Conservation (phyloP, 2,888 invertebrate species). For the Alentia gelatinosa region DNA sequence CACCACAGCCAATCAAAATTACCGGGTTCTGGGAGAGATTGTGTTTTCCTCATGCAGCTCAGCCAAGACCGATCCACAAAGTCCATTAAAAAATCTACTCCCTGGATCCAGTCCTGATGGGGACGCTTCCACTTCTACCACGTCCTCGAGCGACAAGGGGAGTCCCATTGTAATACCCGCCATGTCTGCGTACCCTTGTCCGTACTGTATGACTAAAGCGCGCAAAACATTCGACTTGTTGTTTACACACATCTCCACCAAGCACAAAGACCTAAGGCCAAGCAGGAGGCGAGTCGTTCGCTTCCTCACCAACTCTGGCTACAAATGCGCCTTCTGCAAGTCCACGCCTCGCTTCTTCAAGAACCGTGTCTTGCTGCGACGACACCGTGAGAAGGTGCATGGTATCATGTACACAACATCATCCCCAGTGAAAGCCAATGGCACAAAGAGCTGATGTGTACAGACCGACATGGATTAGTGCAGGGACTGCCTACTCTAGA, state of each 20-base stretch:
- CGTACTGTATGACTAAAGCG: conserved; percentile 1
- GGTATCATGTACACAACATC: not conserved
- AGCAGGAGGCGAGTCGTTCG: conserved; percentile 18
- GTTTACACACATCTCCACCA: not conserved
- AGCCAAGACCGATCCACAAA: not conserved
- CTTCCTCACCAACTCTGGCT: conserved; percentile 31
- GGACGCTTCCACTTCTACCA: not conserved
- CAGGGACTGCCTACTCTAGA: not conserved
- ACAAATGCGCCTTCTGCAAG: conserved; percentile 21
- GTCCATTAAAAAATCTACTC: not conserved
- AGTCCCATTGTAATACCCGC: not conserved
- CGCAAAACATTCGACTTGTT: not conserved
- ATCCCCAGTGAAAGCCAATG: not conserved
- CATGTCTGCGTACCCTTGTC: conserved; percentile 19
- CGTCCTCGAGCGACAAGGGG: not conserved
- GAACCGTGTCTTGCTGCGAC: conserved; percentile 19
- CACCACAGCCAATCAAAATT: not conserved
- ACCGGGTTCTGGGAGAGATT: not conserved
- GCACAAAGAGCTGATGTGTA: not conserved
- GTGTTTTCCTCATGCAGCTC: not conserved
- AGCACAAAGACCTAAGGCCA: conserved; percentile 21
- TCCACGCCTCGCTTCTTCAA: conserved; percentile 5
- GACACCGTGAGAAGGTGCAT: conserved; percentile 5
- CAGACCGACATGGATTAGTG: not conserved
- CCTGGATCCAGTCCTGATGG: not conserved